phyloP scores from a whole-genome alignment of 2,888 invertebrate species.

The Trileptium ribeirensis region DNA sequence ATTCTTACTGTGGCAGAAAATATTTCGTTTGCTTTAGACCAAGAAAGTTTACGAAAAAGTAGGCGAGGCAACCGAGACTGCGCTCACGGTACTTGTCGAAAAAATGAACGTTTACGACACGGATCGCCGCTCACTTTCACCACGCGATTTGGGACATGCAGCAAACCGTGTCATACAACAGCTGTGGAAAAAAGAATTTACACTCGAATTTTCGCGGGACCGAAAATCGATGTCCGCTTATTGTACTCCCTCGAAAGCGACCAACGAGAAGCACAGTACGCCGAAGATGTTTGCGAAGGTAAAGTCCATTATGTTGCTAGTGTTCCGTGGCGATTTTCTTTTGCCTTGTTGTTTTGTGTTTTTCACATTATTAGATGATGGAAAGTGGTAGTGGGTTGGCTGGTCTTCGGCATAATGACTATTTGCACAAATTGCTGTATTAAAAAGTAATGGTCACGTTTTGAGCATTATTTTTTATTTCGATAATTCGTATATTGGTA shows the following conservation, averaged over 20 bases:
- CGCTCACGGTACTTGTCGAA: constrained; percentile 91
- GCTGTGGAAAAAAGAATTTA: constrained; percentile 99
- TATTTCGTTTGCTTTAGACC: too few relatives aligned
- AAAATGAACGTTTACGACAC: constrained; percentile 93
- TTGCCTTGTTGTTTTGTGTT: too few relatives aligned
- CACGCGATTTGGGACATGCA: constrained; percentile 82
- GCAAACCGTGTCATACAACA: constrained; percentile 91
- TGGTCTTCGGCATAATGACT: too few relatives aligned
- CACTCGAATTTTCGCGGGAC: constrained; percentile 98
- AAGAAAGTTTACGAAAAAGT: constrained; percentile 97
- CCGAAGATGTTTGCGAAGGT: constrained; percentile 88
- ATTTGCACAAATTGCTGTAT: too few relatives aligned
- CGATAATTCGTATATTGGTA: too few relatives aligned
- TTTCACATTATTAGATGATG: too few relatives aligned
- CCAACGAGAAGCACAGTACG: constrained; percentile 66
- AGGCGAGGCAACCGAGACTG: constrained; percentile 98
- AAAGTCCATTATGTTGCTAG: too few relatives aligned
- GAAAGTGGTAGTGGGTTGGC: too few relatives aligned
- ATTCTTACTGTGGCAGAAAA: too few relatives aligned
- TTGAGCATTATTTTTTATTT: too few relatives aligned
- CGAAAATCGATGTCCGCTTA: constrained; percentile 99
- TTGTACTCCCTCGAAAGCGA: constrained; percentile 78
- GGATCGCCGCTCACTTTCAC: constrained; percentile 76
- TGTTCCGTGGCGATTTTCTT: too few relatives aligned
- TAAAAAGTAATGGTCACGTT: too few relatives aligned